Evolutionary conservation across 2,797 vertebrate genomes (phyloP).

Genomic region (Salmo trutta): DNA sequence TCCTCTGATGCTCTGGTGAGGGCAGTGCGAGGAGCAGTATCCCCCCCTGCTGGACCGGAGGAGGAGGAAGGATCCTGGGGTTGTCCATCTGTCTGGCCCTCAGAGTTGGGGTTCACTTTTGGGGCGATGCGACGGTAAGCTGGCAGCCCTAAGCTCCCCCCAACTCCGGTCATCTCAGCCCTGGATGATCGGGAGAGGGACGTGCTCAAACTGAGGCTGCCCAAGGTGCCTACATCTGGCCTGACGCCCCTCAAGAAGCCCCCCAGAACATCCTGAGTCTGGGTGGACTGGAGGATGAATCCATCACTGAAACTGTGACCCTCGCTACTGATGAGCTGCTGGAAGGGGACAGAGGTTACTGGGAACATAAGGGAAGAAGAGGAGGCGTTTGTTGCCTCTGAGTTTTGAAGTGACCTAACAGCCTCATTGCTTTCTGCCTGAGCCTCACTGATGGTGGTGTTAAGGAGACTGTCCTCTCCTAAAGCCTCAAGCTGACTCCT

Average conservation of each 20-base stretch:
- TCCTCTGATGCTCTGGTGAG: conserved; percentile 92
- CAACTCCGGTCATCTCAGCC: conserved; percentile 66
- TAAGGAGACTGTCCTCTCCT: conserved; percentile 60
- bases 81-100: conserved; percentile 60
- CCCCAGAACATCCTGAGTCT: conserved; percentile 52
- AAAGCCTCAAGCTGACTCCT: conserved; percentile 49
- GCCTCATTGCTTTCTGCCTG: not conserved
- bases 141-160: conserved; percentile 71
- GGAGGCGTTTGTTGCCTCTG: conserved; percentile 19
- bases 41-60: conserved; percentile 48
- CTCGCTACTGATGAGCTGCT: conserved; percentile 63
- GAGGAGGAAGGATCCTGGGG: conserved; percentile 74
- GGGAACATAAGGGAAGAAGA: conserved; percentile 65
- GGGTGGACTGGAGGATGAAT: conserved; percentile 65
- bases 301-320: conserved; percentile 59
- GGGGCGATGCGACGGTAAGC: conserved; percentile 96
- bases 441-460: conserved; percentile 43
- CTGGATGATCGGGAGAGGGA: conserved; percentile 74
- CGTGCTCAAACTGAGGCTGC: conserved; percentile 76
- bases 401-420: conserved; percentile 12
- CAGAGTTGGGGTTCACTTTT: conserved; percentile 78
- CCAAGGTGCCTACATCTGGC: conserved; percentile 22
- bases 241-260: conserved; percentile 60
- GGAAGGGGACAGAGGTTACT: conserved; percentile 59
- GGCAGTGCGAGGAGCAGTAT: conserved; percentile 55